Evolutionary conservation across 64 coral and sea anemone genomes (phyloP), one percentile per base, ranked within the genome.

Genomic region (Montipora capricornis): DNA sequence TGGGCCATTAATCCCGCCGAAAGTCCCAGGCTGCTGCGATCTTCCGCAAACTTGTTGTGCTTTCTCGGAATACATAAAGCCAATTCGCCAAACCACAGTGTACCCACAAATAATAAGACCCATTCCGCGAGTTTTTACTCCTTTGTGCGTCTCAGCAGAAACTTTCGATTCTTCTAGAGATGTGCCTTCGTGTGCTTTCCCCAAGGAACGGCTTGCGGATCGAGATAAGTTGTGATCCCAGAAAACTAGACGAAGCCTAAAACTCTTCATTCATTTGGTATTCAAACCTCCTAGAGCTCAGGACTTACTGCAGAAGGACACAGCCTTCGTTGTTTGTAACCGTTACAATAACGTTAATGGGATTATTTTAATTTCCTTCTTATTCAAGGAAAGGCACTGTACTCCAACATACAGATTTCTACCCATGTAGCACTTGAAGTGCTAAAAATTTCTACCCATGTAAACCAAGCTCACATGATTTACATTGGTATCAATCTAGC

Each of bases 81-180:
- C 68, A 0, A 50, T 71, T 1, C 46, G 44, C 17, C 82, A 70
- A 71, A 50, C 8, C 11, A 73, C 16, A 71, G 37, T 50, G 8
- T 86, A 71, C 67, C 17, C 62, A 20, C 66, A 60, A 20, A 20
- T 86, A 22, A 20, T 86, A 5, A 7, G 46, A 20, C 82, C 82
- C 5, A 67, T 59, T 20, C 82, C 82, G n/a, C 62, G 82, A 29
- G 44, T 71, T 86, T 86, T 86, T 44, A 86, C 64, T 5, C 82
- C 82, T 4, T 19, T 68, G 2, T 86, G 82, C 71, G 66, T 86
- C 20, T 71, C 82, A 10, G 48, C 44, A 12, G 68, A 86, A 45
- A 73, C 46, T 44, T 71, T 50, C 17, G 82, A 71, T 86, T 46
- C 45, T 50, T 17, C 12, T 5, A 86, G 46, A 8, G 14, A 10